Conservation (phyloP, 64 coral and sea anemone genomes). For the Astreopora myriophthalma region DNA sequence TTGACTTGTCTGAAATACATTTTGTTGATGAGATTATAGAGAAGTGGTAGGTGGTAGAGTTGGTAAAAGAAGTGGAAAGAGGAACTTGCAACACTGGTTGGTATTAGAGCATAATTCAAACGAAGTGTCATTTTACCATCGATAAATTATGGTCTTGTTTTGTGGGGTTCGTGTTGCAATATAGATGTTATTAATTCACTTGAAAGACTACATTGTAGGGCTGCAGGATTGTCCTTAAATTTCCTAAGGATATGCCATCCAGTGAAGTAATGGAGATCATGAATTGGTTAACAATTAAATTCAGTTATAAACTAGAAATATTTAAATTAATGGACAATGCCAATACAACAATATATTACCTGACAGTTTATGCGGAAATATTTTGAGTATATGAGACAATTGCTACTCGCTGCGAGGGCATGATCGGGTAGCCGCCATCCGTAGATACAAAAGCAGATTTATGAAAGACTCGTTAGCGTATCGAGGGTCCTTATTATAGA, state of each 20-base stretch:
- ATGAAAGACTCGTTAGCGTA: slow-evolving; percentile 45
- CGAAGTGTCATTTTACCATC: no score
- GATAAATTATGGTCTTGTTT: no score
- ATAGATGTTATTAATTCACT: not conserved
- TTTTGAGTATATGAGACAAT: not conserved
- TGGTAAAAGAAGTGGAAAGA: no score
- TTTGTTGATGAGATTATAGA: no score
- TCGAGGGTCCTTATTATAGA: slow-evolving; percentile 4
- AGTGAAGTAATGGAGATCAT: not conserved
- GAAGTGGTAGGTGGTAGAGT: no score
- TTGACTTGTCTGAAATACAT: no score
- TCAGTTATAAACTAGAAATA: not conserved
- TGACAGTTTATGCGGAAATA: not conserved
- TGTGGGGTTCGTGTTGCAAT: no score
- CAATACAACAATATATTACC: not conserved
- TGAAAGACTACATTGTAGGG: not conserved
- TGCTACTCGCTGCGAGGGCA: not conserved
- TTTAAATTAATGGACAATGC: not conserved
- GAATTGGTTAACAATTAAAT: not conserved
- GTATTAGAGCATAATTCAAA: no score
- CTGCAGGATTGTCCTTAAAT: slow-evolving; percentile 3
- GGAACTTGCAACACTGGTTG: no score
- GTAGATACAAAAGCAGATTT: slow-evolving; percentile 5
- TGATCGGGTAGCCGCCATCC: not conserved
- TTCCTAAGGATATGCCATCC: slow-evolving; percentile 1